A percentile compares a stretch with the other conserved stretches of the same genome.
Conservation (phyloP, 1,140 invertebrate genomes). For the Meloidogyne chitwoodi region DNA sequence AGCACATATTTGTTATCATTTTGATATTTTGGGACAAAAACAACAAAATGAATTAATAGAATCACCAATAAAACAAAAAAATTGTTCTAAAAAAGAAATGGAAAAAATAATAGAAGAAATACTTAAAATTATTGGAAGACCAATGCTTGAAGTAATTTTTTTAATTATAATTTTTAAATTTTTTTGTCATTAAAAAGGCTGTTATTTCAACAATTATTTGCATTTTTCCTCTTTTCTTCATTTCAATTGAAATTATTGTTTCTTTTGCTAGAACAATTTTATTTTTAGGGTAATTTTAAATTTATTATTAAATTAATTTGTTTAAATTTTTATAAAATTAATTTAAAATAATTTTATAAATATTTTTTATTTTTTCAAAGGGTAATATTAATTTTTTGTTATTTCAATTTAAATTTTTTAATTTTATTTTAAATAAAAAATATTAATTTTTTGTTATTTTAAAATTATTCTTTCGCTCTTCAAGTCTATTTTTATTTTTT, state of each 20-base stretch:
- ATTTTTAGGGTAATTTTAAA: not conserved
- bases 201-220: slow-evolving; percentile 18
- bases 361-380: too few relatives aligned
- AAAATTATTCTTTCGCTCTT: too few relatives aligned
- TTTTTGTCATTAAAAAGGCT: slow-evolving; percentile 6
- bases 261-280: not conserved
- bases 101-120: not conserved
- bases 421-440: too few relatives aligned
- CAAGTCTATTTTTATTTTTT: too few relatives aligned
- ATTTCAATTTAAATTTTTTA: too few relatives aligned
- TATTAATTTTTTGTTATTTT: too few relatives aligned
- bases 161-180: slow-evolving; percentile 66
- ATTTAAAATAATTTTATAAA: too few relatives aligned
- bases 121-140: slow-evolving; percentile 20
- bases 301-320: not conserved
- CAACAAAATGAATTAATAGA: not conserved
- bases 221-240: not conserved
- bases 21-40: slow-evolving; percentile 59
- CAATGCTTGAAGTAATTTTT: slow-evolving; percentile 67
- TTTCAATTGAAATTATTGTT: slow-evolving; percentile 16
- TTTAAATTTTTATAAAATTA: slow-evolving; percentile 1
- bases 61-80: not conserved
- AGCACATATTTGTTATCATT: slow-evolving; percentile 90
- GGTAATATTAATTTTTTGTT: too few relatives aligned
- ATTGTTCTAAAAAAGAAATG: not conserved